Conservation (phyloP, 1,140 invertebrate species). For the Chironomus tepperi region DNA sequence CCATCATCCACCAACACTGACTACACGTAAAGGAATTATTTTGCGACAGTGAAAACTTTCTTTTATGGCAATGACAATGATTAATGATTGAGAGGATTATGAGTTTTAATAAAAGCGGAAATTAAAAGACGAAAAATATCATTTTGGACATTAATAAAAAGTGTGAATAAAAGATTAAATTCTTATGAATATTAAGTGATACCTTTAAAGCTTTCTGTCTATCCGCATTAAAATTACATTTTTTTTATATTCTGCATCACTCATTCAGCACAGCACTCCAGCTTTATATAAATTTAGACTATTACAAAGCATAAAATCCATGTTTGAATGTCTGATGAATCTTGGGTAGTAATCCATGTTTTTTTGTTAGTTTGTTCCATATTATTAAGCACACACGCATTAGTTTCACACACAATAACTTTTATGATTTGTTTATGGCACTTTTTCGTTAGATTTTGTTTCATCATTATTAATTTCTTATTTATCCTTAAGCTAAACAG, state of each 20-base stretch:
- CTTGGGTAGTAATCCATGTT: no score
- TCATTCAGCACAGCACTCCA: no score
- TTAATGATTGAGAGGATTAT: neutral
- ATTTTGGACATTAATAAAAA: neutral
- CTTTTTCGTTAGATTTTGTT: constrained; percentile 21
- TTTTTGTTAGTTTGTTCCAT: neutral
- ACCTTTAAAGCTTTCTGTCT: neutral
- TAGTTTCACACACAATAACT: neutral
- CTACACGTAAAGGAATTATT: no score
- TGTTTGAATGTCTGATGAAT: no score
- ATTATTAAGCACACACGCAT: neutral
- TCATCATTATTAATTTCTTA: neutral
- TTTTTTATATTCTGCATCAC: no score
- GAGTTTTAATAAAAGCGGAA: neutral
- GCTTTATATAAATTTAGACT: no score
- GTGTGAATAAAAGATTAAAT: neutral
- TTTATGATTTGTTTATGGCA: constrained; percentile 3
- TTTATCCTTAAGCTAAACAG: no score
- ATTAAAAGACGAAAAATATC: neutral
- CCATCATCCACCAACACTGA: no score
- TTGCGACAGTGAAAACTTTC: no score
- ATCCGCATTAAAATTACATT: neutral
- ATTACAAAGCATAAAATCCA: no score
- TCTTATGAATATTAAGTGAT: neutral
- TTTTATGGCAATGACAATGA: neutral